Evolutionary conservation across 2,888 invertebrate species (phyloP).

Genomic region (Microctonus brassicae): DNA sequence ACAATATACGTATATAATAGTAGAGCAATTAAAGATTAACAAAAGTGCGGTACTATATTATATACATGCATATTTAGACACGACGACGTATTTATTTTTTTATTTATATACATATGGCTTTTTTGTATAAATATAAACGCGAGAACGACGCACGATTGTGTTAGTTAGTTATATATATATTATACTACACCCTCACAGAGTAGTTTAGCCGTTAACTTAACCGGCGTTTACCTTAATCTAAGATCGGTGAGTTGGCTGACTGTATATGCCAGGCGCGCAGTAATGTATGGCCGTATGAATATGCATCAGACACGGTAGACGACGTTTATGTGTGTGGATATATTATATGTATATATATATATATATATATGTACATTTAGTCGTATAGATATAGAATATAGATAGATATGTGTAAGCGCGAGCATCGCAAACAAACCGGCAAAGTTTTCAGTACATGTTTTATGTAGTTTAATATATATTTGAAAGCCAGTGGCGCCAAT

Average conservation of each 20-base stretch:
- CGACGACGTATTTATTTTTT: too few species aligned
- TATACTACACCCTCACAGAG: constrained; percentile 4
- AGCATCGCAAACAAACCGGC: constrained; percentile 39
- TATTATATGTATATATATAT: constrained; percentile 31
- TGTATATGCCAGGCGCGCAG: constrained; percentile 35
- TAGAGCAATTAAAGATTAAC: too few species aligned
- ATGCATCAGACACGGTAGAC: constrained; percentile 68
- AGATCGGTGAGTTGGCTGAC: constrained; percentile 60
- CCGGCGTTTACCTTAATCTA: constrained; percentile 71
- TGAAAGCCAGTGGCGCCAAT: too few species aligned
- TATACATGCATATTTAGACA: too few species aligned
- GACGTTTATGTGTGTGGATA: constrained; percentile 34
- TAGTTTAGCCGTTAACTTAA: constrained; percentile 70
- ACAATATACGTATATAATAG: too few species aligned
- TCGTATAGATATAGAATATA: constrained; percentile 2
- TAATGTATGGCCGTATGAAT: constrained; percentile 69
- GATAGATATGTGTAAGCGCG: constrained; percentile 38
- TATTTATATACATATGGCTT: neutral
- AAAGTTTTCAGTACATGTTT: neutral
- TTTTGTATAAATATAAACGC: constrained; percentile 23
- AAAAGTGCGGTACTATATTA: too few species aligned
- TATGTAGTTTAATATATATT: too few species aligned
- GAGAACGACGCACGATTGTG: too few species aligned
- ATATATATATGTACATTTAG: constrained; percentile 18
- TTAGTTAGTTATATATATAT: too few species aligned